Conservation (phyloP, 2,888 invertebrate species). For the Ectobius pallidus region DNA sequence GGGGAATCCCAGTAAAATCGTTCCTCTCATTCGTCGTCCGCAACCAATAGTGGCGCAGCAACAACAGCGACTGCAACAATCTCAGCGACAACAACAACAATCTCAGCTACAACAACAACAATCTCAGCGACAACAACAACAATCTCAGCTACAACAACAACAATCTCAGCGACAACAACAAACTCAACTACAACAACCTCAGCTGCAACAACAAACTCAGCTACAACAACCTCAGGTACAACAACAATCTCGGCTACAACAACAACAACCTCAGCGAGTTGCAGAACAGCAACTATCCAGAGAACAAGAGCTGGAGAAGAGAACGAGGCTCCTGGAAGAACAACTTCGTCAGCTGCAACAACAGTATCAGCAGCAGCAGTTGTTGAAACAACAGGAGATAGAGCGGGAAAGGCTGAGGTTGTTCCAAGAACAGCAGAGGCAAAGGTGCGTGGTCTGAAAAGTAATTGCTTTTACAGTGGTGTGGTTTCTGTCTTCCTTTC, state of each 20-base stretch:
- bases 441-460: not conserved
- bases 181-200: slow-evolving; percentile 37
- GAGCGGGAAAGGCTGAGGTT: slow-evolving; percentile 50
- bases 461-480: no score
- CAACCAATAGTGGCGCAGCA: slow-evolving; percentile 49
- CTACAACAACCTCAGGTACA: slow-evolving; percentile 40
- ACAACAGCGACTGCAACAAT: slow-evolving; percentile 38
- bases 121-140: not conserved
- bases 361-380: slow-evolving; percentile 52
- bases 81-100: slow-evolving; percentile 39
- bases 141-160: not conserved
- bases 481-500: no score
- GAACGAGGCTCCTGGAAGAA: slow-evolving; percentile 71
- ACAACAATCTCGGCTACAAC: slow-evolving; percentile 47
- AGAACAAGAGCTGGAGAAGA: slow-evolving; percentile 63
- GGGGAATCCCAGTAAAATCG: slow-evolving; percentile 79
- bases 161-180: slow-evolving; percentile 8
- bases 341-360: slow-evolving; percentile 70
- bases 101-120: slow-evolving; percentile 48
- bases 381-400: slow-evolving; percentile 48
- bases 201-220: slow-evolving; percentile 43
- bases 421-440: slow-evolving; percentile 43
- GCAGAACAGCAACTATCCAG: slow-evolving; percentile 49
- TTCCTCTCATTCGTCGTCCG: slow-evolving; percentile 61
- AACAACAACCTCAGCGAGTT: not conserved